Evolutionary conservation across 2,888 invertebrate species (phyloP).

Genomic region (Caenorhabditis angaria): DNA sequence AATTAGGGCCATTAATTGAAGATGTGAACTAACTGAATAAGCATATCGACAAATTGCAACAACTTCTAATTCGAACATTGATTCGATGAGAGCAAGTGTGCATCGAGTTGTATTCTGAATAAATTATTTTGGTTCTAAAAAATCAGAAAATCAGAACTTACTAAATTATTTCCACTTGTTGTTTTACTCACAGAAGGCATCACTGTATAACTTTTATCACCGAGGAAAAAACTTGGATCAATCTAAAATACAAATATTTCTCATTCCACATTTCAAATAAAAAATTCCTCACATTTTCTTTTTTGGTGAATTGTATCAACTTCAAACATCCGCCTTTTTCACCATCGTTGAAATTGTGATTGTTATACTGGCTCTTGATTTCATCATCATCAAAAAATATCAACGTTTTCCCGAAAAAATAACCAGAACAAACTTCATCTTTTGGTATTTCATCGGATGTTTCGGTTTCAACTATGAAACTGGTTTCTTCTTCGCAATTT

Average conservation of each 20-base stretch:
- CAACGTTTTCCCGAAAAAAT: constrained; percentile 34
- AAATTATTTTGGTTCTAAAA: not conserved
- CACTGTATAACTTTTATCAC: constrained; percentile 36
- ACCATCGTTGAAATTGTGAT: constrained; percentile 53
- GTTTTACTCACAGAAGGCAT: constrained; percentile 24
- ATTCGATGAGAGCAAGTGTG: constrained; percentile 34
- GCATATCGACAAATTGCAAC: constrained; percentile 52
- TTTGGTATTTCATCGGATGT: not conserved
- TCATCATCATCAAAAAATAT: constrained; percentile 39
- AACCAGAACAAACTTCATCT: constrained; percentile 20
- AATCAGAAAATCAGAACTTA: not conserved
- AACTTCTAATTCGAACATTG: constrained; percentile 38
- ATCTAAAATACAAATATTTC: constrained; percentile 19
- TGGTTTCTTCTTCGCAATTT: not conserved
- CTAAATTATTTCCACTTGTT: not conserved
- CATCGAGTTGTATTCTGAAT: constrained; percentile 11
- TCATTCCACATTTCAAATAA: not conserved
- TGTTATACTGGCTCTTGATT: constrained; percentile 35
- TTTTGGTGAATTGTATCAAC: constrained; percentile 47
- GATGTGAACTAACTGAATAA: constrained; percentile 34
- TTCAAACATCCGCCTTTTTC: constrained; percentile 50
- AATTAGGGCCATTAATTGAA: constrained; percentile 43
- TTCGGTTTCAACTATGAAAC: not conserved
- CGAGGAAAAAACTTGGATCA: constrained; percentile 38
- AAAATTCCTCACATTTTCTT: constrained; percentile 40